phyloP scores from a whole-genome alignment of 2,888 invertebrate species.

The Abrostola triplasia region DNA sequence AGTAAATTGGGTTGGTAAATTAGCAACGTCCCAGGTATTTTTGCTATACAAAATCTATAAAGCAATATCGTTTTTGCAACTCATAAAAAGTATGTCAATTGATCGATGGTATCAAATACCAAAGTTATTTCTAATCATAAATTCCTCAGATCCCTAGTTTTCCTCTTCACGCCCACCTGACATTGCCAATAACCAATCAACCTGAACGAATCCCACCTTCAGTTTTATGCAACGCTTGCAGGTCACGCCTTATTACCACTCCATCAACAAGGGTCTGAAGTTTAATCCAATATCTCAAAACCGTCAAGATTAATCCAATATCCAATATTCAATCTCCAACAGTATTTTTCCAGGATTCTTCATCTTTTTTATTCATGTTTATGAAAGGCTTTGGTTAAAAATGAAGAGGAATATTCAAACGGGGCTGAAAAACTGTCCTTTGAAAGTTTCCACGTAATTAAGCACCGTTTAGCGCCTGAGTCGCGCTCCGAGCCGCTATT shows the following conservation, averaged over 20 bases:
- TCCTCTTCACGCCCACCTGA: background rate
- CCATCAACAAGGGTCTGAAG: conserved; percentile 7
- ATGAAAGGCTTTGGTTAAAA: conserved; percentile 42
- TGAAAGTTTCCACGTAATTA: conserved; percentile 50
- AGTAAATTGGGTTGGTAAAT: too few relatives aligned
- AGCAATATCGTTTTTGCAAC: too few relatives aligned
- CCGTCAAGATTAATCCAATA: conserved; percentile 12
- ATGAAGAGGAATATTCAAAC: conserved; percentile 40
- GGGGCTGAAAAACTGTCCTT: conserved; percentile 45
- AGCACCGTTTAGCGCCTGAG: conserved; percentile 41
- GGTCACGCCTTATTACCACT: background rate
- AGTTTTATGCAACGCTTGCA: background rate
- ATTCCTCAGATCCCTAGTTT: too few relatives aligned
- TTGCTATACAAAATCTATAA: too few relatives aligned
- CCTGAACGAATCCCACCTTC: background rate
- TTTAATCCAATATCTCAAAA: conserved; percentile 14
- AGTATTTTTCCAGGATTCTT: conserved; percentile 11
- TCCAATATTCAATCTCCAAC: conserved; percentile 16
- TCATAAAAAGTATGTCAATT: too few relatives aligned
- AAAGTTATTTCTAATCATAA: too few relatives aligned
- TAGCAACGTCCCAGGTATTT: too few relatives aligned
- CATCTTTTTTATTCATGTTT: conserved; percentile 23
- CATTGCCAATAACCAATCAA: background rate
- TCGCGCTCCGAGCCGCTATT: conserved; percentile 15
- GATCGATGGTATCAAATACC: too few relatives aligned